Base-by-base conservation (phyloP, 2,888 invertebrate genomes). In the Cremastobaeus sp. region DNA sequence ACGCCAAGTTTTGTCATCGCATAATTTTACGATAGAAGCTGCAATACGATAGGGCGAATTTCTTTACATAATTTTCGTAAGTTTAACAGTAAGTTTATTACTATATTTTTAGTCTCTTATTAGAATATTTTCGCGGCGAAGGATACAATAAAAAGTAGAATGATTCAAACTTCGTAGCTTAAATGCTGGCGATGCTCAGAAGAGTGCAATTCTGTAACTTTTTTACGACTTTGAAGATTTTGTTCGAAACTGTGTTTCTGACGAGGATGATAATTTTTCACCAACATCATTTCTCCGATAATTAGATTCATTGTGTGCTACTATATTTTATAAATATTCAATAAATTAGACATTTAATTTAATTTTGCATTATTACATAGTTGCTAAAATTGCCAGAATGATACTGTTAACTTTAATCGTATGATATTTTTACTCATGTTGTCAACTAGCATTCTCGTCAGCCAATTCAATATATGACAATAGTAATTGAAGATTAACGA, bases 151-250 rank as follows among this genome's bases (percentile, higher is more conserved):
- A 50, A 74, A 69, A 64, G 55, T 60, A 48, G 48, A 64, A 50
- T 60, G 60, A 74, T 74, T 74, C 50, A 21, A 74, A 74, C 65
- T 74, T 70, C 30, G 50, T 32, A 50, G 62, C 70, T 65, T 70
- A 74, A 74, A 78, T 76, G 76, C 74, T 70, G 74, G 78, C 76
- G 72, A 79, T 78, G 78, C 81, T 79, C 78, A 74, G 69, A 11
- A 65, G 60, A 60, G 65, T 70, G 59, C 55, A 54, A 74, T 70
- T 74, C 69, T 21, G 39, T 30, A 70, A 70, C 69, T 74, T 74
- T 60, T 69, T 50, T 59, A 48, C 48, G 60, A 59, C 65, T 60
- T 74, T 60, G 35, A 45, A 60, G 47, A 34, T 50, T 70, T 69
- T 11, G 30, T 28, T 34, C 28, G 54, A 54, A 48, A 52, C 50